These are phyloP conservation scores for Meliscaeva auricollis DNA, from an alignment of 2,888 invertebrate species.

Conservation along the genomic window DNA sequence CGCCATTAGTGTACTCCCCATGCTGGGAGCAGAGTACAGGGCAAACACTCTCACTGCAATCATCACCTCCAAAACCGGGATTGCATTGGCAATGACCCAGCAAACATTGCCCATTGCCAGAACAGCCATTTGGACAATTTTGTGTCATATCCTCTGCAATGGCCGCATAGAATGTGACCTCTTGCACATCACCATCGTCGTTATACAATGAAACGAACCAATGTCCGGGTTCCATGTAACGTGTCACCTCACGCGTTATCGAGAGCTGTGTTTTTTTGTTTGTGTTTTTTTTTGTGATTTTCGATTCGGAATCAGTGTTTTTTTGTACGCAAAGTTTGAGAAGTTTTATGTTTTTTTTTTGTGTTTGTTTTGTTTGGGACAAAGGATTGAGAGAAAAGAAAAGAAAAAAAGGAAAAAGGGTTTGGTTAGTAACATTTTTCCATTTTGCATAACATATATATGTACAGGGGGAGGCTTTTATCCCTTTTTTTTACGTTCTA, in stretches of 20 bases:
- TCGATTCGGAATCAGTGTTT: not conserved
- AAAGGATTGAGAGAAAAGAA: constrained; percentile 64
- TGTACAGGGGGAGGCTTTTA: constrained; percentile 51
- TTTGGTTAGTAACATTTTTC: constrained; percentile 68
- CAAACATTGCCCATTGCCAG: constrained; percentile 97
- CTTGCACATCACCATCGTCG: constrained; percentile 96
- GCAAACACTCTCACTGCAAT: constrained; percentile 99
- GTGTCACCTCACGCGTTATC: constrained; percentile 95
- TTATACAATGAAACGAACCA: constrained; percentile 99
- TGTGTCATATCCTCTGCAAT: constrained; percentile 96
- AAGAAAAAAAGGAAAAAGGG: constrained; percentile 63
- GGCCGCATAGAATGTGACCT: constrained; percentile 92
- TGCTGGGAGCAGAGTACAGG: constrained; percentile 98
- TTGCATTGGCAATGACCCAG: constrained; percentile 98
- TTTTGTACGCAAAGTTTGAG: constrained; percentile 49
- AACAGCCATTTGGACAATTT: constrained; percentile 98
- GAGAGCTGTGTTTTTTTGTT: constrained; percentile 85
- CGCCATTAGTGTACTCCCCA: constrained; percentile 98
- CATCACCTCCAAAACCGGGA: constrained; percentile 97
- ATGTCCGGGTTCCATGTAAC: constrained; percentile 97
- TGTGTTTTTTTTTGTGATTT: not conserved
- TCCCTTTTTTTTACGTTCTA: constrained; percentile 27
- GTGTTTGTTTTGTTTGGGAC: constrained; percentile 40
- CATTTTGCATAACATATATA: constrained; percentile 63
- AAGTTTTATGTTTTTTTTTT: constrained; percentile 33